Conservation (phyloP, 2,888 invertebrate species). For the Netelia fuscicornis region DNA sequence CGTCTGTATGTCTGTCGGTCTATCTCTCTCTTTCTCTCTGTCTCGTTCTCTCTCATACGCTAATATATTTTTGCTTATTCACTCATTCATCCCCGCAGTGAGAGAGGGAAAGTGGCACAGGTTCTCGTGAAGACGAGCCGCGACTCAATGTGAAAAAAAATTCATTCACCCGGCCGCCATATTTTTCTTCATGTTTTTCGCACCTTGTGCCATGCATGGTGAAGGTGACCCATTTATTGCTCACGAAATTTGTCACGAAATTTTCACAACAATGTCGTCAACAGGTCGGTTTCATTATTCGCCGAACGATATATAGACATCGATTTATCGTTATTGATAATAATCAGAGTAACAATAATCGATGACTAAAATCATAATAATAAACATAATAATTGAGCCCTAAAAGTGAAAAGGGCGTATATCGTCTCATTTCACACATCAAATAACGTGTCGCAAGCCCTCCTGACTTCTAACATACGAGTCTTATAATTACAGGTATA, state of each 20-base stretch:
- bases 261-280: not conserved
- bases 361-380: no score
- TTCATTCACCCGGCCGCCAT: not conserved
- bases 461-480: no score
- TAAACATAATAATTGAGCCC: no score
- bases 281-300: not conserved
- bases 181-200: constrained; percentile 31
- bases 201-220: constrained; percentile 24
- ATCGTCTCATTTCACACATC: no score
- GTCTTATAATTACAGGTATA: no score
- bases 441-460: no score
- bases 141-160: no score
- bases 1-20: constrained; percentile 1
- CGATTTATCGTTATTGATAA: no score
- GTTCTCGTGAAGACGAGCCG: not conserved
- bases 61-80: constrained; percentile 68
- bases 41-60: constrained; percentile 66
- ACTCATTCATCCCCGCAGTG: constrained; percentile 17
- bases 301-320: not conserved
- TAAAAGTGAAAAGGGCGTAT: no score
- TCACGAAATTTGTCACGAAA: not conserved
- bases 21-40: not conserved
- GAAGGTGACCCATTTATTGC: constrained; percentile 38
- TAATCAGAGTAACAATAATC: no score
- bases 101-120: not conserved